These are phyloP conservation scores for Eupithecia exiguata DNA, from an alignment of 2,888 invertebrate species.

Conservation along the genomic window DNA sequence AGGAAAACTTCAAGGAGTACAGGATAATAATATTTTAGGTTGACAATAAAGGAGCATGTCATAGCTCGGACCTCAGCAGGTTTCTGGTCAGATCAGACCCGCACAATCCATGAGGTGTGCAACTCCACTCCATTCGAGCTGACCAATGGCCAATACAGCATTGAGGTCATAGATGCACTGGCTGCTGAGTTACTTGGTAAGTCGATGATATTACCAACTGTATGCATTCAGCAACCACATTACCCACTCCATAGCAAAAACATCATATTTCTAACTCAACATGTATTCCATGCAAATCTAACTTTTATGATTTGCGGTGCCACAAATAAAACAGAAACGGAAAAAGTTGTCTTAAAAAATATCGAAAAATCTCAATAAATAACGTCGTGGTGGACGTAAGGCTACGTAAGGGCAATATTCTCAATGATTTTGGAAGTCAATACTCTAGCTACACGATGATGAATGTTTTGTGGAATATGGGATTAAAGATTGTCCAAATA, in stretches of 20 bases:
- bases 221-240: background rate
- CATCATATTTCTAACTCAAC: background rate
- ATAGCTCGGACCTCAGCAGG: conserved; percentile 92
- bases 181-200: conserved; percentile 87
- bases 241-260: background rate
- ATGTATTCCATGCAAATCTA: background rate
- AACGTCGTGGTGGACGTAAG: too few species aligned
- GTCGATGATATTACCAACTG: background rate
- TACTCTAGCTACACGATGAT: background rate
- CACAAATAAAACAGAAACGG: background rate
- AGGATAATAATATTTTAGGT: conserved; percentile 55
- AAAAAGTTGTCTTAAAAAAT: background rate
- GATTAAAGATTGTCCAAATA: background rate
- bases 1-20: background rate
- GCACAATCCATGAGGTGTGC: conserved; percentile 90
- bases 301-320: background rate
- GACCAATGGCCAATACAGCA: conserved; percentile 83
- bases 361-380: background rate
- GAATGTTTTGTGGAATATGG: background rate
- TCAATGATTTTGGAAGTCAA: background rate
- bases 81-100: conserved; percentile 93
- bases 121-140: conserved; percentile 92
- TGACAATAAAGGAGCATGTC: conserved; percentile 92
- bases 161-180: conserved; percentile 90
- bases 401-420: too few species aligned